Percentiles rank a stretch among this genome's conserved stretches.
phyloP scores from a whole-genome alignment of 2,888 invertebrate genomes.

The Brachyptera putata region DNA sequence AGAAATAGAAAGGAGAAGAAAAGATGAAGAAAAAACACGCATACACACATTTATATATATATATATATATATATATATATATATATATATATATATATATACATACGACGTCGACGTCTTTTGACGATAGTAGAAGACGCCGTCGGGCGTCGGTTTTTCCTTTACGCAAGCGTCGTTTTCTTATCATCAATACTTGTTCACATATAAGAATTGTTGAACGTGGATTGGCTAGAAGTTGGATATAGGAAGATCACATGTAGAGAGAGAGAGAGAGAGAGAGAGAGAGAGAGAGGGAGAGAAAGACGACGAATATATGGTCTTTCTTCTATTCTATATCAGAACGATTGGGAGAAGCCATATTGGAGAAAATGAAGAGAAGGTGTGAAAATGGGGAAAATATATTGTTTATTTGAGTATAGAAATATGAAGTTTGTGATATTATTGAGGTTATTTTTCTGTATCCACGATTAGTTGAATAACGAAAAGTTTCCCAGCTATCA shows the following conservation, averaged over 20 bases:
- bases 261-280: background rate
- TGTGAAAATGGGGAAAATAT: background rate
- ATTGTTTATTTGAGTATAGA: background rate
- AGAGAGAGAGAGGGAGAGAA: background rate
- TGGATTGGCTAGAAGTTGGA: slow-evolving; percentile 5
- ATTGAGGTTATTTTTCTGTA: too few relatives aligned
- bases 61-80: too few relatives aligned
- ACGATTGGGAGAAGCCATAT: background rate
- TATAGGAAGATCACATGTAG: too few relatives aligned
- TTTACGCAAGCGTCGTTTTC: background rate
- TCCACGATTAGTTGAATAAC: too few relatives aligned
- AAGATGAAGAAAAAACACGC: slow-evolving; percentile 1
- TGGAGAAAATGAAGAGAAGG: background rate
- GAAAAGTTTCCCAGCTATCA: too few relatives aligned
- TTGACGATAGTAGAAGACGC: background rate
- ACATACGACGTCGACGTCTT: background rate
- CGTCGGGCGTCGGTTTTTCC: background rate
- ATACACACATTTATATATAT: too few relatives aligned
- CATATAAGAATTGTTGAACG: background rate
- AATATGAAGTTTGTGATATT: too few relatives aligned
- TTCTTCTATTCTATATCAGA: background rate
- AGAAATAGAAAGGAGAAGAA: background rate
- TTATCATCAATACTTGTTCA: slow-evolving; percentile 17
- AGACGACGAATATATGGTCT: too few relatives aligned
- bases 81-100: too few relatives aligned